Base-by-base conservation (phyloP, 2,888 invertebrate species). In the Bugulina stolonifera region DNA sequence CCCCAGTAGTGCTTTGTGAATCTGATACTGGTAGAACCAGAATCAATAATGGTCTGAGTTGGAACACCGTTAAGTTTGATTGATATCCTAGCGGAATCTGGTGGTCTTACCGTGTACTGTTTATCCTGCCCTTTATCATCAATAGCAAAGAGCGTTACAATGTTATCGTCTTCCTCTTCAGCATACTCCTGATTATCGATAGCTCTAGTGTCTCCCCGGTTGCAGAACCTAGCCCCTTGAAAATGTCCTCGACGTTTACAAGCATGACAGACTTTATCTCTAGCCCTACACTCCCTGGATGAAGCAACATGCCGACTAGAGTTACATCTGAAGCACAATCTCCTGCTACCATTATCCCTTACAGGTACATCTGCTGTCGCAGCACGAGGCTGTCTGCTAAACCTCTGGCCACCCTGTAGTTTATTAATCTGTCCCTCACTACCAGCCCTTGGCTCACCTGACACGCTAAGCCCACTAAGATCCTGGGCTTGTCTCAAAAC, bases 1-100 rank as follows among this genome's bases (percentile, higher is more conserved):
- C 3, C n/a, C 27, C n/a, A 23, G 5, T 57, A 57, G 5, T 5
- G 57, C 10, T 27, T 23, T 57, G 14, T 57, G 57, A 18, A 57
- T 57, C 10, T 18, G 57, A 57, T 57, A 57, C 23, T 57, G 57
- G n/a, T 57, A 57, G 5, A 57, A n/a, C 52, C 52, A 52, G 52
- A 52, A 22, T 52, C 52, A 52, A 52, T 52, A 14, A 52, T 52
- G 52, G 22, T 52, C 14, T 52, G 14, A 52, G 52, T 52, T 14
- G 22, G 52, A 14, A 52, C 52, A 52, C 22, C 22, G 52, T 52
- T 52, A 52, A 52, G 52, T 52, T 10, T 52, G 14, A 52, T 10
- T 14, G 52, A 14, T 52, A 22, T 52, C 22, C 22, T 52, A 52
- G 52, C 52, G 10, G 52, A 52, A 52, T 52, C 22, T 22, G 52